A percentile compares a stretch with the other conserved stretches of the same genome.
These are phyloP conservation scores for Cyrtodaria siliqua DNA, from an alignment of 2,888 invertebrate genomes.

Conservation along the genomic window DNA sequence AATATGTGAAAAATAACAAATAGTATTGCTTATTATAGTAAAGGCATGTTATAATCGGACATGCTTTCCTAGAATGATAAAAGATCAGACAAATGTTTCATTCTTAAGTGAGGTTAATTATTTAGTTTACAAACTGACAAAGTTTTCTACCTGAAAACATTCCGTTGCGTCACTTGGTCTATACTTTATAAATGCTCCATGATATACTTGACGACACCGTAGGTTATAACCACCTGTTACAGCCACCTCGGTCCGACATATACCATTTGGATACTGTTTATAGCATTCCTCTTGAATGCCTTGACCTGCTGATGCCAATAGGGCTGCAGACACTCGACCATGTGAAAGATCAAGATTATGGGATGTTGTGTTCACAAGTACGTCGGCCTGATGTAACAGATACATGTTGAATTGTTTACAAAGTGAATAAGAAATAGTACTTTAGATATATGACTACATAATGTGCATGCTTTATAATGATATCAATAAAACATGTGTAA, in stretches of 20 bases:
- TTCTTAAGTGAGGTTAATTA: too few relatives aligned
- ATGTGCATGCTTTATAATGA: too few relatives aligned
- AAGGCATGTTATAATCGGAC: too few relatives aligned
- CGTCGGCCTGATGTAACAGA: slow-evolving; percentile 71
- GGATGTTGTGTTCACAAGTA: slow-evolving; percentile 67
- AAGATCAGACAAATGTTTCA: too few relatives aligned
- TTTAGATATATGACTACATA: too few relatives aligned
- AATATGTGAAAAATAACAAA: too few relatives aligned
- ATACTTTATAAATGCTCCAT: slow-evolving; percentile 20
- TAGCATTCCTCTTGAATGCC: slow-evolving; percentile 53
- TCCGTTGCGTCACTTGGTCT: neutral
- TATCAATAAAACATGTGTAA: too few relatives aligned
- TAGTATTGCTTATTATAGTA: too few relatives aligned
- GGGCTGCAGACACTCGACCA: slow-evolving; percentile 60
- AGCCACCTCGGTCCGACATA: slow-evolving; percentile 1
- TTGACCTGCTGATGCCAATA: slow-evolving; percentile 61
- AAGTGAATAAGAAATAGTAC: too few relatives aligned
- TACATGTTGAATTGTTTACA: too few relatives aligned
- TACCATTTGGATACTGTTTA: slow-evolving; percentile 14
- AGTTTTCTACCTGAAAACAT: slow-evolving; percentile 10
- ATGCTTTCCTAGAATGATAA: too few relatives aligned
- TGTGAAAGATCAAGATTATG: slow-evolving; percentile 48
- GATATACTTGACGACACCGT: slow-evolving; percentile 32
- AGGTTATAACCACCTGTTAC: slow-evolving; percentile 26
- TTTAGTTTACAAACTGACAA: too few relatives aligned